Base-by-base conservation (phyloP, 2,113 vertebrate genomes). In the Oophaga pumilio region DNA sequence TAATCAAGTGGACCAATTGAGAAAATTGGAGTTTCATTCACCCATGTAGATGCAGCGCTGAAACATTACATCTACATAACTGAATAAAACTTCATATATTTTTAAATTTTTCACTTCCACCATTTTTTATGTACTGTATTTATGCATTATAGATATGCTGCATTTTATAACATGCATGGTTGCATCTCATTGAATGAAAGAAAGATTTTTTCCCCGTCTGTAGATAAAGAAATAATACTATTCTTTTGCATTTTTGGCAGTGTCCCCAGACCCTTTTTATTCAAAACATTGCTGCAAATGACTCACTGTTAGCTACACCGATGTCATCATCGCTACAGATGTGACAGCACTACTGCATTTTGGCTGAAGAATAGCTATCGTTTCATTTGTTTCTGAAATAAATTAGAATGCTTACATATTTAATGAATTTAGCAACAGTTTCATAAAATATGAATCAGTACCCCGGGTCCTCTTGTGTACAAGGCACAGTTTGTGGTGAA, bases 391-490 rank as follows among this genome's bases (percentile, higher is more conserved):
- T 87, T 81, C 85, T 81, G 52, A 87, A 73, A 87, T 81, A 87
- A 87, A 87, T 81, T 81, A 80, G 76, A 81, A 80, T 87, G 28
- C 52, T 71, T 87, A 81, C 85, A 87, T 87, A 66, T 87, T 87
- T 80, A 87, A 87, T 81, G 85, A 87, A 60, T 53, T 80, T 52
- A 62, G 53, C 85, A 80, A 57, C 66, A 81, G 62, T 87, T 56
- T 52, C n/a, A 87, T 87, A 81, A 87, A 87, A 87, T 87, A 87
- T 87, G 77, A 80, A 87, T 79, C 60, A 71, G 50, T 77, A 71
- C 64, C 77, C n/a, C 18, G 3, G 77, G 26, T 80, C 62, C 76
- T n/a, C 49, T 68, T 15, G 64, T 71, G 76, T 73, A 73, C 76
- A 49, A 20, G 71, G 49, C 80, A 71, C 85, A 81, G 60, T 76